These are phyloP conservation scores for Muntiacus muntjak DNA, from an alignment of 2,113 vertebrate genomes.

Conservation along the genomic window DNA sequence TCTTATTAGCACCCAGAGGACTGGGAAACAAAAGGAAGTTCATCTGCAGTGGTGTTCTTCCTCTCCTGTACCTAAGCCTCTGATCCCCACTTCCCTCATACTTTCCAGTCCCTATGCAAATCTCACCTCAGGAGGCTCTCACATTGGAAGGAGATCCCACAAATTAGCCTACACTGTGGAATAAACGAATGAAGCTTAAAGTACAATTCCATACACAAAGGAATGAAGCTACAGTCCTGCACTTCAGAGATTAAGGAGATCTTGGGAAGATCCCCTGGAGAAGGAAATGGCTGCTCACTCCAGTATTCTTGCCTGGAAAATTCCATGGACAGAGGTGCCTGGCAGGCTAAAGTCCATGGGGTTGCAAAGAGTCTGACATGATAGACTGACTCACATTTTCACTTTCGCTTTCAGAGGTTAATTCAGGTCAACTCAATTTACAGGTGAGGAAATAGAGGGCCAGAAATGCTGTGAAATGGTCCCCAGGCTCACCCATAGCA, in stretches of 20 bases:
- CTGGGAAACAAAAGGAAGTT: neutral
- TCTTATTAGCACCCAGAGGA: neutral
- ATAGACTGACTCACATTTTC: neutral
- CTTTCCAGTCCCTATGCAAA: neutral
- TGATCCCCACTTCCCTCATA: fast-evolving
- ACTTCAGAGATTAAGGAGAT: neutral
- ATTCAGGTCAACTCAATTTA: neutral
- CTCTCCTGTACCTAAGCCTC: neutral
- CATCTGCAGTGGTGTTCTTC: neutral
- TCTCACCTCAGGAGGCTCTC: neutral
- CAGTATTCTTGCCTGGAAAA: neutral
- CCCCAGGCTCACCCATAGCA: neutral
- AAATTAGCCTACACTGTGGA: neutral
- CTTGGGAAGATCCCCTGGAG: neutral
- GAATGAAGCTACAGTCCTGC: neutral
- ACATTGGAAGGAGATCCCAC: neutral
- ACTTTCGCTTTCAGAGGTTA: neutral
- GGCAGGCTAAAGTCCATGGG: neutral
- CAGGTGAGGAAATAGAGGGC: neutral
- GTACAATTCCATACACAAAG: neutral
- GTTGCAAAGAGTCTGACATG: neutral
- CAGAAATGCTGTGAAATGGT: neutral
- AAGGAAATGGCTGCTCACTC: neutral
- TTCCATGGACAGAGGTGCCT: neutral
- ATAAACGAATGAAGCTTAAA: neutral